Percentiles rank a stretch among this genome's conserved stretches.
phyloP scores from a whole-genome alignment of 2,797 vertebrate genomes.

The Hydrolagus colliei region DNA sequence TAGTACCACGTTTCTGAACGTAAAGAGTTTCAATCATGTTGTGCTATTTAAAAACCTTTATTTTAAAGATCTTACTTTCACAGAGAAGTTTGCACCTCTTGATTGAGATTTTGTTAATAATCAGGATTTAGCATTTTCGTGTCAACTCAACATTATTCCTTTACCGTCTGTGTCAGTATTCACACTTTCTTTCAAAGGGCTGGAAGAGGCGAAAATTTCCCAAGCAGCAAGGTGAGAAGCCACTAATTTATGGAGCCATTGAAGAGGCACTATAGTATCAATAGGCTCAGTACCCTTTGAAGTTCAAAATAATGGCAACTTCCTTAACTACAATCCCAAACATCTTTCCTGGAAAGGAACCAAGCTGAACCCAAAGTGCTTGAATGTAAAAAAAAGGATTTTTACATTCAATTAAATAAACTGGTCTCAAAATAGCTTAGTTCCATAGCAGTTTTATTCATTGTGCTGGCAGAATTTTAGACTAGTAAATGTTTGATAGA shows the following conservation, averaged over 20 bases:
- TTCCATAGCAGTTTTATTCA: neutral
- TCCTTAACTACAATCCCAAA: neutral
- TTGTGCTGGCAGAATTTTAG: neutral
- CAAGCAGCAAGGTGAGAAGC: slow-evolving; percentile 28
- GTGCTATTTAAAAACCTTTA: neutral
- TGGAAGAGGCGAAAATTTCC: slow-evolving; percentile 41
- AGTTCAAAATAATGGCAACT: slow-evolving; percentile 1
- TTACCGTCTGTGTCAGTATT: slow-evolving; percentile 41
- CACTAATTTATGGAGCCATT: slow-evolving; percentile 17
- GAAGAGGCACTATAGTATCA: neutral
- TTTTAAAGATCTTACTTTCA: slow-evolving; percentile 10
- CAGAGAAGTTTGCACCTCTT: slow-evolving; percentile 20
- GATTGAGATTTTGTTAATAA: neutral
- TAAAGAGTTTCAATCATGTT: neutral
- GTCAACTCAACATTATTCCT: slow-evolving; percentile 38
- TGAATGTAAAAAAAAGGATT: neutral
- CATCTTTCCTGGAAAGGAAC: neutral
- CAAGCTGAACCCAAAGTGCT: neutral
- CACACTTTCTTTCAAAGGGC: slow-evolving; percentile 45
- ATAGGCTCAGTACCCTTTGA: neutral
- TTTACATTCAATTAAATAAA: neutral
- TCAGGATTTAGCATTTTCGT: slow-evolving; percentile 48
- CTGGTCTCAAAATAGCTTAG: neutral
- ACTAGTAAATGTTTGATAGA: neutral
- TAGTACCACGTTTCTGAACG: neutral